Base-by-base conservation (phyloP, 2,888 invertebrate genomes). In the Hemithea aestivaria region DNA sequence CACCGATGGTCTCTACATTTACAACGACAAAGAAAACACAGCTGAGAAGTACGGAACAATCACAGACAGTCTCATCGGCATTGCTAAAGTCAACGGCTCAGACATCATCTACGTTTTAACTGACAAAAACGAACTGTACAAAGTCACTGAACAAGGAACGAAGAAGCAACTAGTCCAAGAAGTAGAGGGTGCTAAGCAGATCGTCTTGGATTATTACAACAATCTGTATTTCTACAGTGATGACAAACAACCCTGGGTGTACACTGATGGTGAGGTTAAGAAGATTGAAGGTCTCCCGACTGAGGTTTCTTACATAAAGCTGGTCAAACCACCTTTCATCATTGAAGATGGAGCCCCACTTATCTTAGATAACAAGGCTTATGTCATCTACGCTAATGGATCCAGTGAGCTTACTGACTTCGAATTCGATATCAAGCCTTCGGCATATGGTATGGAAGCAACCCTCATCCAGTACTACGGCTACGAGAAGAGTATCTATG, bases 401-500 rank as follows among this genome's bases (percentile, higher is more conserved):
- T 59, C 70, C 0, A 56, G 52, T 21, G 66, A 72, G 38, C 0
- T 20, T 0, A 37, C 42, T 0, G 56, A 61, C 0, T 44, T 76
- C 8, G 48, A 56, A 5, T 56, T 80, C 1, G 10, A 51, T 8
- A 58, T 53, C 0, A 62, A 58, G 2, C 78, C 81, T 0, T 57
- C 73, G 0, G 83, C 80, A 1, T 73, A 61, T 22, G 57, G 63
- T 0, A 45, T 70, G 34, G 81, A 83, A 42, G 69, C 58, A 0
- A 54, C 68, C 0, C 35, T 78, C 0, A 51, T 80, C 1, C 69
- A 78, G 12, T 82, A 72, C 42, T 76, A 59, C 8, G 80, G 56
- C 4, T 62, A 70, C 25, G 54, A 81, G 7, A 80, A 82, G 40
- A 73, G 68, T 2, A 73, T 84, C 20, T 84, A 83, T 31, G 66